phyloP scores from a whole-genome alignment of 2,888 invertebrate genomes.

The Athrips mouffetella region DNA sequence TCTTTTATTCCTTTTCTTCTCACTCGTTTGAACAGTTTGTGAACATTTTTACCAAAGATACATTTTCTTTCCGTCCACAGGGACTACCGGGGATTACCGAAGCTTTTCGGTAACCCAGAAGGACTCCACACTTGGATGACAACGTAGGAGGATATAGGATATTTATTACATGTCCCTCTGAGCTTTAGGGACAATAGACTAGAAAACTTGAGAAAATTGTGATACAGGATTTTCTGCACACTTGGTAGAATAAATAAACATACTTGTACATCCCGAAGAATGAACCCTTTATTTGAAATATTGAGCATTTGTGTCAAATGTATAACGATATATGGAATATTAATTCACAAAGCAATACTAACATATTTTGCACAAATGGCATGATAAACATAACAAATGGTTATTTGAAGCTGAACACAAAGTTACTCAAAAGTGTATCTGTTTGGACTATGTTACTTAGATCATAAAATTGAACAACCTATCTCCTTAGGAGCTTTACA shows the following conservation, averaged over 20 bases:
- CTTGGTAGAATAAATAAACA: background rate
- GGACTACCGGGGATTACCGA: constrained; percentile 23
- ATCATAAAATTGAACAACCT: too few relatives aligned
- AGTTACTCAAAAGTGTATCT: too few relatives aligned
- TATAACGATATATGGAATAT: too few relatives aligned
- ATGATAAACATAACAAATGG: too few relatives aligned
- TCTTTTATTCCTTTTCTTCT: background rate
- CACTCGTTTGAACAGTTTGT: constrained; percentile 2
- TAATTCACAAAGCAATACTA: too few relatives aligned
- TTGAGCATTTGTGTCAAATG: too few relatives aligned
- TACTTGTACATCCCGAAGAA: too few relatives aligned
- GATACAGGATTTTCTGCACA: background rate
- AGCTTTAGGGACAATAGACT: constrained; percentile 13
- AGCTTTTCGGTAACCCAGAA: constrained; percentile 27
- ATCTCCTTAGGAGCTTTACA: too few relatives aligned
- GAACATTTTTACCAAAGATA: constrained; percentile 15
- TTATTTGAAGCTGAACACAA: too few relatives aligned
- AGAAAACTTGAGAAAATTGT: background rate
- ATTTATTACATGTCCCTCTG: constrained; percentile 23
- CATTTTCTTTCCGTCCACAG: constrained; percentile 24
- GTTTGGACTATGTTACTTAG: too few relatives aligned
- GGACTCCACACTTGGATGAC: constrained; percentile 26
- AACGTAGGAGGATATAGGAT: constrained; percentile 23
- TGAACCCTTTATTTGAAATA: too few relatives aligned
- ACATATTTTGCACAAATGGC: too few relatives aligned